These are phyloP conservation scores for Apis florea DNA, from an alignment of 1,140 invertebrate genomes.

Conservation along the genomic window DNA sequence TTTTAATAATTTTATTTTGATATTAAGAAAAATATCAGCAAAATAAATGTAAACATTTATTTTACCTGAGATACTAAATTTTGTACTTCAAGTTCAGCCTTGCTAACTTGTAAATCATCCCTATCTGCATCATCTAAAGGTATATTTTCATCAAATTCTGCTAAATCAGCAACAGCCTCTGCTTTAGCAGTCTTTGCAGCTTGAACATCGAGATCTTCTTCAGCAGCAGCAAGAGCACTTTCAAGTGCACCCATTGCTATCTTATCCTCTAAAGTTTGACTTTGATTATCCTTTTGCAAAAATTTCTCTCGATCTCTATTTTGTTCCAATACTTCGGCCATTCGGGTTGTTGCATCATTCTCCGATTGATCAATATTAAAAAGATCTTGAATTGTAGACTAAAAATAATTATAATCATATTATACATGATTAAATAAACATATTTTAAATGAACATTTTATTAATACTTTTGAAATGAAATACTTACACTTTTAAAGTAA, in stretches of 20 bases:
- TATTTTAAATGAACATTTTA: not conserved
- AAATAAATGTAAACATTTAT: constrained; percentile 4
- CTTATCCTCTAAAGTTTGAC: constrained; percentile 80
- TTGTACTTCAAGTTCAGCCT: constrained; percentile 91
- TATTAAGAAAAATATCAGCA: constrained; percentile 13
- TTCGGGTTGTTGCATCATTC: constrained; percentile 83
- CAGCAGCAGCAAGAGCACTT: constrained; percentile 92
- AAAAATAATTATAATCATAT: constrained; percentile 67
- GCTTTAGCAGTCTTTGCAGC: constrained; percentile 94
- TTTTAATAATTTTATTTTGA: not conserved
- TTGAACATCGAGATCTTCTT: constrained; percentile 96
- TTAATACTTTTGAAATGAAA: not conserved
- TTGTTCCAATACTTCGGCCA: constrained; percentile 83
- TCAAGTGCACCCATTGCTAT: constrained; percentile 87
- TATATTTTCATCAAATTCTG: constrained; percentile 98
- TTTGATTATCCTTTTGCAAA: constrained; percentile 68
- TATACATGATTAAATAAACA: not conserved
- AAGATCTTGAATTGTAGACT: constrained; percentile 95
- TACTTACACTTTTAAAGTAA: constrained; percentile 94
- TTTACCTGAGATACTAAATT: constrained; percentile 90
- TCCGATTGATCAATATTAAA: constrained; percentile 89
- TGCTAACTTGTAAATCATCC: constrained; percentile 85
- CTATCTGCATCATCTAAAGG: constrained; percentile 89
- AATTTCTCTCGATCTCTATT: constrained; percentile 76
- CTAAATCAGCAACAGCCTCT: constrained; percentile 95